Evolutionary conservation across 2,797 vertebrate species (phyloP), one percentile per base, ranked within the genome.

Genomic region (Myiotriccus ornatus): DNA sequence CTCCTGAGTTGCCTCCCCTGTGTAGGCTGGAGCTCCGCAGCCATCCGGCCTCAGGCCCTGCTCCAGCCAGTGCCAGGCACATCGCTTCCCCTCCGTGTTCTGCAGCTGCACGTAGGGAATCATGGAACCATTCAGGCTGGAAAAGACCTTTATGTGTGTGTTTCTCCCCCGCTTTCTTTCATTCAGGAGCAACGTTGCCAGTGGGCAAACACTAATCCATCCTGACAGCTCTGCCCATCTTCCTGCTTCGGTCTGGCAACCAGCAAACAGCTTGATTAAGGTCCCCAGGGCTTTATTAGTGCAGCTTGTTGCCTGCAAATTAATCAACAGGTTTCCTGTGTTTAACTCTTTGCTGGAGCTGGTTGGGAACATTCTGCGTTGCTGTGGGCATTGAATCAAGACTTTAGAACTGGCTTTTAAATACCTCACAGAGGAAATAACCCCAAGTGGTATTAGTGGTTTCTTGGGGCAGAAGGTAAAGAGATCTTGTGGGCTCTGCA

Each of bases 221-320:
- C 83, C 92, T 92, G 94, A 96, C 94, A 96, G 96, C 90, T 94
- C 93, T 96, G 90, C 96, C 89, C 87, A 85, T 94, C 92, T 96
- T 82, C 88, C 95, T 93, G 91, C 93, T 86, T 94, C 82, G 89
- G 77, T 74, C 84, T 92, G 91, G 85, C 84, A 94, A 96, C 84
- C 84, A 94, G 79, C 83, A 93, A 90, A 88, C 84, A 94, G 94
- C 92, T 96, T 95, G 84, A 96, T 95, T 95, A 93, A 93, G 69
- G 65, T 91, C 95, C 93, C 93, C 0, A 12, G 87, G 91, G 94
- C 87, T 79, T 92, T 91, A 89, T 89, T 89, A 91, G 84, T 78
- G 93, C 78, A 84, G 91, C 84, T 94, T 89, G 88, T 92, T 96
- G 95, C 89, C 75, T 96, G 87, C 59, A 90, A 95, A 96, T 95